Evolutionary conservation across 1,140 invertebrate genomes (phyloP).

Genomic region (Antheraea pernyi): DNA sequence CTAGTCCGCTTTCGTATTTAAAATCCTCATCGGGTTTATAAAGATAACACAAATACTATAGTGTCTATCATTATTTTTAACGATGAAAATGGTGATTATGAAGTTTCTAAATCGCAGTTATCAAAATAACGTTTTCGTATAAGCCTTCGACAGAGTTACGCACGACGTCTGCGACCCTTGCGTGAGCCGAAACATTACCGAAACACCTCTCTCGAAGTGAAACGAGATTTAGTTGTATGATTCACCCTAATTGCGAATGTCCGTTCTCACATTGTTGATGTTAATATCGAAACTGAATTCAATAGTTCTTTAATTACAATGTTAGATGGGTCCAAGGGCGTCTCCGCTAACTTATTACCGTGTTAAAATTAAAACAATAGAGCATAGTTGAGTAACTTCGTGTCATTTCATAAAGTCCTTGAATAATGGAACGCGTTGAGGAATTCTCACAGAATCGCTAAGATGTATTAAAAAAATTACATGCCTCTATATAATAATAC

Average conservation of each 20-base stretch:
- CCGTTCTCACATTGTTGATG: conserved; percentile 28
- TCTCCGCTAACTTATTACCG: conserved; percentile 34
- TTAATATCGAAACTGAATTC: conserved; percentile 27
- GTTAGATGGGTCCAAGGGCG: conserved; percentile 45
- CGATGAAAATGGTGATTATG: no score
- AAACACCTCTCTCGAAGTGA: neutral
- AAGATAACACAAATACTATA: no score
- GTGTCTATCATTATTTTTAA: no score
- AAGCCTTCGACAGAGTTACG: no score
- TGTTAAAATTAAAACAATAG: conserved; percentile 50
- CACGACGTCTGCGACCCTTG: no score
- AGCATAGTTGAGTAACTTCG: conserved; percentile 39
- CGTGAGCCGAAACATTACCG: no score
- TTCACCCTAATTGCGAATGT: conserved; percentile 2
- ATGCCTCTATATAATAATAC: neutral
- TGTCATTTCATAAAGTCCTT: conserved; percentile 58
- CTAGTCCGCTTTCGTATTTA: no score
- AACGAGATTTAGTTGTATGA: conserved; percentile 4
- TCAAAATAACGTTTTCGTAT: no score
- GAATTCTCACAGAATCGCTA: conserved; percentile 43
- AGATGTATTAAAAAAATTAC: conserved; percentile 26
- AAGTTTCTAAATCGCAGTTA: no score
- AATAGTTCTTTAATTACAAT: conserved; percentile 37
- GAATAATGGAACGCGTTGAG: conserved; percentile 34
- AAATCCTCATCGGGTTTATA: no score